These are phyloP conservation scores for Chascanopsetta lugubris DNA, from an alignment of 2,113 vertebrate species.

Conservation along the genomic window DNA sequence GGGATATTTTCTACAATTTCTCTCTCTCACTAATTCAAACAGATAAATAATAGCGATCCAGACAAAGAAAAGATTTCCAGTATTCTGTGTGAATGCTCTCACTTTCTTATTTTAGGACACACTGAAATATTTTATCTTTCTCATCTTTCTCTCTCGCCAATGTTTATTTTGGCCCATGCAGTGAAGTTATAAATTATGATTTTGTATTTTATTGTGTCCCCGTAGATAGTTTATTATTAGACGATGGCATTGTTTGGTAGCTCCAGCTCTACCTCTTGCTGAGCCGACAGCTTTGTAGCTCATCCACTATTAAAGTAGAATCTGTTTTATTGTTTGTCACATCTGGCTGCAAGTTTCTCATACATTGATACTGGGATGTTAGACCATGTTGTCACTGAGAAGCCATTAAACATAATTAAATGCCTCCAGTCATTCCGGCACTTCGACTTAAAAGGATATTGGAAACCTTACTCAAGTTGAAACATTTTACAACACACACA, in stretches of 20 bases:
- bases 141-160: not conserved
- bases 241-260: not conserved
- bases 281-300: not conserved
- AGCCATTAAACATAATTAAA: constrained; percentile 14
- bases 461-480: not conserved
- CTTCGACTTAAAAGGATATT: not conserved
- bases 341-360: constrained; percentile 6
- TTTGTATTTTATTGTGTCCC: not conserved
- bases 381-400: not conserved
- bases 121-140: not conserved
- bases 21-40: not conserved
- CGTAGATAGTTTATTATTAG: not conserved
- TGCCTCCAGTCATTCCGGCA: constrained; percentile 10
- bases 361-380: not conserved
- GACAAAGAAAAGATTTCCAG: not conserved
- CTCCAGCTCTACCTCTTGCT: not conserved
- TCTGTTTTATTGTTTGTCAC: constrained; percentile 9
- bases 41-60: not conserved
- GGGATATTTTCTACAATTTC: no score
- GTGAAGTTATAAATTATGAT: not conserved
- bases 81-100: not conserved
- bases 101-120: not conserved
- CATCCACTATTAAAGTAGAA: not conserved
- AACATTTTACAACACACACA: not conserved
- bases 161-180: not conserved